Conservation (phyloP, 2,888 invertebrate species). For the Sphaeridia pumilis region DNA sequence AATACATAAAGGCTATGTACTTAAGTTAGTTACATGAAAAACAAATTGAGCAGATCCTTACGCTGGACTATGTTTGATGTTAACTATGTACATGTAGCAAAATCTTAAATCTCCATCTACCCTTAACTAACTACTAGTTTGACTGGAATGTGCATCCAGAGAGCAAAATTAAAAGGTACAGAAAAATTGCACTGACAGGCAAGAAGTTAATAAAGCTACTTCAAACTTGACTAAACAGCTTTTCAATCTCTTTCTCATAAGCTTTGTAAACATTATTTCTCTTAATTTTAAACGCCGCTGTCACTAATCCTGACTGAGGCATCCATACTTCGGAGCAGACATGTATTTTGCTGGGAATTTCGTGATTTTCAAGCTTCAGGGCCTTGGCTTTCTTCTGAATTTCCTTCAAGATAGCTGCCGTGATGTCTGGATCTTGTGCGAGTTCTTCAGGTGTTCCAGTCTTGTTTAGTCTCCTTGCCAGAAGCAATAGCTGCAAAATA, state of each 20-base stretch:
- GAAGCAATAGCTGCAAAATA: not conserved
- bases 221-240: slow-evolving; percentile 40
- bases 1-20: too few relatives aligned
- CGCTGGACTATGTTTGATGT: too few relatives aligned
- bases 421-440: slow-evolving; percentile 59
- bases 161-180: not conserved
- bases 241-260: slow-evolving; percentile 41
- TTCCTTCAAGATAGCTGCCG: slow-evolving; percentile 68
- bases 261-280: slow-evolving; percentile 43
- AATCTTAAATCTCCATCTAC: too few relatives aligned
- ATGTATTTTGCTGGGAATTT: slow-evolving; percentile 43
- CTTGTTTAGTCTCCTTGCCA: not conserved
- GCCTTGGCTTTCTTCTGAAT: slow-evolving; percentile 62
- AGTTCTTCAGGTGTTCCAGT: slow-evolving; percentile 43
- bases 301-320: slow-evolving; percentile 46
- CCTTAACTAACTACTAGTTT: too few relatives aligned
- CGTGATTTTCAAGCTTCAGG: slow-evolving; percentile 35
- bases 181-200: not conserved
- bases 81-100: too few relatives aligned
- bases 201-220: not conserved
- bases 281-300: slow-evolving; percentile 48
- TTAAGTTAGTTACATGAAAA: too few relatives aligned
- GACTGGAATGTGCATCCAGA: not conserved
- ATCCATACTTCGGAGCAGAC: slow-evolving; percentile 45
- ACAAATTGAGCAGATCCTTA: too few relatives aligned